A percentile compares a stretch with the other conserved stretches of the same genome.
phyloP scores from a whole-genome alignment of 1,140 invertebrate species.

The Aphaenogaster floridana region DNA sequence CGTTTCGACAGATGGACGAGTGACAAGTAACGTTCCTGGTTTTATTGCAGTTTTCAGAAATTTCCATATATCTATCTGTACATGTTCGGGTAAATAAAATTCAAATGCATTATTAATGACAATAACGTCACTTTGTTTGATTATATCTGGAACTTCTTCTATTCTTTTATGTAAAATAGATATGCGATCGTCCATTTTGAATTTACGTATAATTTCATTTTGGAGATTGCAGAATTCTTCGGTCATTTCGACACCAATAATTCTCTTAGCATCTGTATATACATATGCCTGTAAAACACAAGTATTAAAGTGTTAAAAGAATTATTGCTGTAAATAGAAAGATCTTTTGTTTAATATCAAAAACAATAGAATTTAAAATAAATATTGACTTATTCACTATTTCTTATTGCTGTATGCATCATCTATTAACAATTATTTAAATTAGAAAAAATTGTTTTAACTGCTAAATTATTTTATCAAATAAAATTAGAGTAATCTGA shows the following conservation, averaged over 20 bases:
- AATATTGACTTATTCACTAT: constrained; percentile 75
- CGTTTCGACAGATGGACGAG: constrained; percentile 87
- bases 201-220: constrained; percentile 88
- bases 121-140: constrained; percentile 88
- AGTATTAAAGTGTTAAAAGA: background rate
- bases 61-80: constrained; percentile 89
- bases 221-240: constrained; percentile 90
- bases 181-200: constrained; percentile 88
- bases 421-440: constrained; percentile 24
- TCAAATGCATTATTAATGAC: constrained; percentile 90
- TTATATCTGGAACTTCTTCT: constrained; percentile 86
- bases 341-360: constrained; percentile 87
- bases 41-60: constrained; percentile 88
- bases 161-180: constrained; percentile 88
- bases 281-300: constrained; percentile 88
- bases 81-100: constrained; percentile 88
- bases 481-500: background rate
- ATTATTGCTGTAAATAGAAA: background rate
- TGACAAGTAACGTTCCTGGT: constrained; percentile 88
- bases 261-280: constrained; percentile 88
- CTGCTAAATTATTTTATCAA: background rate
- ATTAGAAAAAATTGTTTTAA: constrained; percentile 24
- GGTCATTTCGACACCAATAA: constrained; percentile 92
- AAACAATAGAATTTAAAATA: constrained; percentile 85
- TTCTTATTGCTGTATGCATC: background rate